Conservation (phyloP, 2,797 vertebrate genomes). For the Taeniopygia guttata region DNA sequence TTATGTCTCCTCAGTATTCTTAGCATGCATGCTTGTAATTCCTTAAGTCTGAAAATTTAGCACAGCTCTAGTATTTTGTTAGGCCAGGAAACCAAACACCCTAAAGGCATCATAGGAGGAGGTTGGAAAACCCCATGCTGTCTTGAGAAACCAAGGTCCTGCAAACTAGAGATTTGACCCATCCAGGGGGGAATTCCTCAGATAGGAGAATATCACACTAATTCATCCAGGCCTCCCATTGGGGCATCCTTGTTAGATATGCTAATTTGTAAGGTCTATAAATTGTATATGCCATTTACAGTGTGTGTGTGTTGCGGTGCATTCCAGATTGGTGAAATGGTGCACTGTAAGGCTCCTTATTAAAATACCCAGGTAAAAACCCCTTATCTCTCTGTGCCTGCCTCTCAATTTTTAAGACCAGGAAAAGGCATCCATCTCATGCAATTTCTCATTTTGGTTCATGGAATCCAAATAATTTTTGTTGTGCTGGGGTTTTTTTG, state of each 20-base stretch:
- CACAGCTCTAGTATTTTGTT: background rate
- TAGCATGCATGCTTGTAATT: background rate
- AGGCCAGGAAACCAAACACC: background rate
- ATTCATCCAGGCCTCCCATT: background rate
- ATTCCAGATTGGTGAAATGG: accelerated
- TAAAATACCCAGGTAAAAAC: background rate
- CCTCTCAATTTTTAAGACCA: background rate
- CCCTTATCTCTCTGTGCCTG: background rate
- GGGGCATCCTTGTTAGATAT: background rate
- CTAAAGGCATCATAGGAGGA: background rate
- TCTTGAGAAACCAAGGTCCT: background rate
- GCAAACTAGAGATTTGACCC: background rate
- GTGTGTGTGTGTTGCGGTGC: accelerated
- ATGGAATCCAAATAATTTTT: background rate
- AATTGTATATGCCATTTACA: accelerated
- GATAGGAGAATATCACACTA: background rate
- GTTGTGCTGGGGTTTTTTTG: background rate
- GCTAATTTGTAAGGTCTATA: background rate
- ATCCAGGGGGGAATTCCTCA: no score
- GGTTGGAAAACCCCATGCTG: accelerated
- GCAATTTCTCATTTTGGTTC: accelerated
- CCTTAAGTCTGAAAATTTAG: background rate
- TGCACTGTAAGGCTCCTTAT: background rate
- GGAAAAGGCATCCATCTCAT: background rate
- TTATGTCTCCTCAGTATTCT: background rate